These are phyloP conservation scores for Corydoras maculifer DNA, from an alignment of 2,113 vertebrate genomes.

Conservation along the genomic window DNA sequence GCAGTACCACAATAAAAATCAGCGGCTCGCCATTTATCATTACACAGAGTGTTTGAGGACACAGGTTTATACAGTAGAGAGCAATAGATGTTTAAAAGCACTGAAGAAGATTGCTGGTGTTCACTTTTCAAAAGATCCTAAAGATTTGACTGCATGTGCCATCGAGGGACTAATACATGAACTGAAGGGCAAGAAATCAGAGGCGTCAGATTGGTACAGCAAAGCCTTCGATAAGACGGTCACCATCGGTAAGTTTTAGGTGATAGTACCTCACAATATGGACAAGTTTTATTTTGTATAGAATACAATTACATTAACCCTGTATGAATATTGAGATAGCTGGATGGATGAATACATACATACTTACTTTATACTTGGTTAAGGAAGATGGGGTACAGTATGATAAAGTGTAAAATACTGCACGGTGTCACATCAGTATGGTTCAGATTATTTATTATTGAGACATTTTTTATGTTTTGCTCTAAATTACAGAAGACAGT, in stretches of 20 bases:
- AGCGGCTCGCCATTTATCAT: slow-evolving; percentile 23
- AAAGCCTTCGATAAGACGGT: slow-evolving; percentile 21
- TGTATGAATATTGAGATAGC: too few relatives aligned
- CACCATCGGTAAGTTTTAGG: neutral
- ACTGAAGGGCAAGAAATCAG: slow-evolving; percentile 13
- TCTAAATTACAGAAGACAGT: neutral
- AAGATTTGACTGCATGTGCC: slow-evolving; percentile 27
- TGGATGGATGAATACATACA: too few relatives aligned
- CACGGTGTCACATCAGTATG: too few relatives aligned
- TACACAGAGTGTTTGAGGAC: slow-evolving; percentile 28
- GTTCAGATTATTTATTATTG: neutral
- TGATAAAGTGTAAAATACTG: too few relatives aligned
- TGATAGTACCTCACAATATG: too few relatives aligned
- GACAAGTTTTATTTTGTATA: too few relatives aligned
- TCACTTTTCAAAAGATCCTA: neutral
- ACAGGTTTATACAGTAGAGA: neutral
- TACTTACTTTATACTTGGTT: neutral
- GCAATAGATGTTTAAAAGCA: neutral
- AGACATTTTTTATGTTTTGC: neutral
- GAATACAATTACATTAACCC: too few relatives aligned
- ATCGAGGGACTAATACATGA: slow-evolving; percentile 39
- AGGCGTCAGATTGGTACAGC: slow-evolving; percentile 35
- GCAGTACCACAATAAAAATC: slow-evolving; percentile 15
- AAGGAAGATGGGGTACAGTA: too few relatives aligned
- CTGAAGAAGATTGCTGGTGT: slow-evolving; percentile 12